Evolutionary conservation across 2,797 vertebrate species (phyloP), one percentile per base, ranked within the genome.

Genomic region (Sebastolobus altivelis): DNA sequence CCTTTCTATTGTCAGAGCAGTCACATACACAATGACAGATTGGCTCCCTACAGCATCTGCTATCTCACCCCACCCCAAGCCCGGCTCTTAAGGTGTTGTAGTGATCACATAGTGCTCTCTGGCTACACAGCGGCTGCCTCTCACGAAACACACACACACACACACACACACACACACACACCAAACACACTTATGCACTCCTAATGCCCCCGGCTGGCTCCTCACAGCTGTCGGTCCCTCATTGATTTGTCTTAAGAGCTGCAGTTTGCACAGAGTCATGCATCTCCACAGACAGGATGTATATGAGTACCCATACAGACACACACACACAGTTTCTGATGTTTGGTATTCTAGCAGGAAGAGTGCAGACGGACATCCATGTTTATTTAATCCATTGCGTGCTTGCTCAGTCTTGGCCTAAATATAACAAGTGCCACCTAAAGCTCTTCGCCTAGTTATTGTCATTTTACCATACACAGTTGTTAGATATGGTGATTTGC

Each of bases 381-480:
- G 75, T 90, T 92, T 88, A 87, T 91, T 91, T 92, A 76, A 91
- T 87, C 61, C 20, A 18, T 3, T 65, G 46, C 1, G 2, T 49
- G 22, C 54, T 29, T 33, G 20, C 62, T 58, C 6, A 68, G n/a
- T 66, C 66, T 76, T 77, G 29, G 55, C 54, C 73, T 80, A 27
- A 78, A 75, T 85, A 49, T 63, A 73, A 29, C n/a, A 62, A 43
- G 25, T 29, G 16, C 33, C 16, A 10, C 5, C 29, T 18, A 43
- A 62, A 67, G 49, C 56, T 77, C 33, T 75, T 1, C 9, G 18
- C 46, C 35, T 7, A 13, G 11, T 52, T 16, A 29, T 29, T 63
- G 37, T n/a, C 56, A 60, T 58, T 62, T 75, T 25, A 25, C 3
- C 9, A 11, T 20, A n/a, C n/a, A 49, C 78, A 11, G 22, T 37